Evolutionary conservation across 92 coral and sea anemone genomes (phyloP), one percentile per base, ranked within the genome.

Genomic region (Chrysogorgia sp.): DNA sequence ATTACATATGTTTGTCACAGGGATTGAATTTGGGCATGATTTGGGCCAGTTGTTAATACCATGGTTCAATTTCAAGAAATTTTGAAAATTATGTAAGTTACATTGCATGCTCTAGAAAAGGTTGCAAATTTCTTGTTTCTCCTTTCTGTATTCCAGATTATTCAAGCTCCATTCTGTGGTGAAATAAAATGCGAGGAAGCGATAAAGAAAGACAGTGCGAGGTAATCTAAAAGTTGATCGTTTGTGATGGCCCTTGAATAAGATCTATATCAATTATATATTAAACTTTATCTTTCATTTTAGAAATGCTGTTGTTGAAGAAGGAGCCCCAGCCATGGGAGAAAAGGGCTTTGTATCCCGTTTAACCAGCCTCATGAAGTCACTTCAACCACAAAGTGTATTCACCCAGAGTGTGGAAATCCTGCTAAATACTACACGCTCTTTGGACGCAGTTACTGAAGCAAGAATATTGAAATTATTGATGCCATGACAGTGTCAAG

Each of bases 131-230:
- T n/a, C n/a, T n/a, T n/a, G n/a, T n/a, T n/a, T n/a, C n/a, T n/a
- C n/a, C n/a, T n/a, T n/a, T n/a, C n/a, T n/a, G n/a, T n/a, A n/a
- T n/a, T 62, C 29, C 50, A 93, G 98, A 89, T 94, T 66, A 94
- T 94, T 81, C 98, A 94, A 66, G 97, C 98, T 49, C 98, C 98
- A 60, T 94, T 94, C 86, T 94, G 98, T 47, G 98, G 98, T 19
- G 92, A 91, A 15, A 80, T 84, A 8, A 71, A 70, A 2, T 94
- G 98, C 32, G 98, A 94, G 57, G 98, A 90, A 19, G 89, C 85
- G 40, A 92, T 94, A 69, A 94, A 91, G 94, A 94, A 92, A 77
- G 98, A 94, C 49, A 94, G 98, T 43, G 92, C 98, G 20, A 90
- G 97, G 98, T 93, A 71, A 15, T 86, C 59, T 37, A 37, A 37